Base-by-base conservation (phyloP, 2,888 invertebrate genomes). In the Macrosiphum euphorbiae region DNA sequence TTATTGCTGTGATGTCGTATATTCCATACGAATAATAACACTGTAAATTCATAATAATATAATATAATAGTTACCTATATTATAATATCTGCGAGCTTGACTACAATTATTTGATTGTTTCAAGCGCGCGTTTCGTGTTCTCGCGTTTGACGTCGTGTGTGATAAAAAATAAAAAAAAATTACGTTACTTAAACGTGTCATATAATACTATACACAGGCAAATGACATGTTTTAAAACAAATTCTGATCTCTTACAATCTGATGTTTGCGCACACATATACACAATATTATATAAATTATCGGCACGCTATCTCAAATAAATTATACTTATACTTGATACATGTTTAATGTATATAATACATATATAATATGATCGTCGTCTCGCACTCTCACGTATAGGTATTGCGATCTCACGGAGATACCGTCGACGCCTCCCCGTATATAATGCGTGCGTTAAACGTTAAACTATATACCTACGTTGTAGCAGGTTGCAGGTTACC, bases 71-170 rank as follows among this genome's bases (percentile, higher is more conserved):
- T 61, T 35, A 13, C 13, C 13, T 67, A 35, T 20, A 35, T 35
- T 78, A 78, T n/a, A 67, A 13, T 67, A n/a, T 61, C 35, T 20
- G 7, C 28, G 28, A 20, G 61, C 28, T 44, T 44, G n/a, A 61
- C 44, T 61, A 52, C 44, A 26, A 89, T 89, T 20, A 89, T 89
- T 89, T 10, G 44, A 89, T 89, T 47, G 61, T 61, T 61, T 89
- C 28, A 35, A 78, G 89, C 89, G 28, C 61, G 58, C 28, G 44
- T 58, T 58, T 88, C 88, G 88, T 58, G 58, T 88, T 58, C 88
- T 58, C 58, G 55, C 26, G 3, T 58, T 50, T 13, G 3, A 10
- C 88, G 24, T 44, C 58, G 86, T 58, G 88, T 61, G 47, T 28
- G 47, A 28, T 58, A 44, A 55, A 11, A 50, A 44, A 58, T 58